These are phyloP conservation scores for Rhagoletis pomonella DNA, from an alignment of 1,140 invertebrate genomes.

Conservation along the genomic window DNA sequence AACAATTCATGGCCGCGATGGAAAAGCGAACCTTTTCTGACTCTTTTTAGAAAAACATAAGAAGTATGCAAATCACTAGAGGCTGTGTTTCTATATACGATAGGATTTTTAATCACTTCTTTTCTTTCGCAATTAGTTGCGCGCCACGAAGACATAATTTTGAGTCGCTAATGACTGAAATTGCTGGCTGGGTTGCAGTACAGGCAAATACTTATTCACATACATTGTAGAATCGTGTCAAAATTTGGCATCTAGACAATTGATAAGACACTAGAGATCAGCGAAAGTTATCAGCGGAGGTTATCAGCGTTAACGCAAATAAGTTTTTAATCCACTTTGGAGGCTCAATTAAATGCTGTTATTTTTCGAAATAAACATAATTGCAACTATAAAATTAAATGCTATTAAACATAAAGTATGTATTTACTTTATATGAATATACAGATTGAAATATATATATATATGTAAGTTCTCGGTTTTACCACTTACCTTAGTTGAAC, in stretches of 20 bases:
- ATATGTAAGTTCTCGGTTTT: neutral
- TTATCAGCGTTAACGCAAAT: no score
- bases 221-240: neutral
- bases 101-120: no score
- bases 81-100: no score
- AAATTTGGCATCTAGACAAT: conserved; percentile 12
- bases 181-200: no score
- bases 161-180: no score
- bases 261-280: neutral
- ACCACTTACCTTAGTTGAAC: conserved; percentile 39
- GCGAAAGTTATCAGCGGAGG: neutral
- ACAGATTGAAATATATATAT: neutral
- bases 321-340: neutral
- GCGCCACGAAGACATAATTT: no score
- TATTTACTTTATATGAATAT: neutral
- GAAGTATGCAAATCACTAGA: no score
- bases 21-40: no score
- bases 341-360: neutral
- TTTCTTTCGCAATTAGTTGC: no score
- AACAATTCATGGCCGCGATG: no score
- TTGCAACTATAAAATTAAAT: neutral
- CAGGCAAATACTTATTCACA: no score
- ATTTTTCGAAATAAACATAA: neutral
- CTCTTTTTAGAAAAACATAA: no score
- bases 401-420: neutral